Conservation (phyloP, 2,797 vertebrate genomes). For the Tragelaphus eurycerus region DNA sequence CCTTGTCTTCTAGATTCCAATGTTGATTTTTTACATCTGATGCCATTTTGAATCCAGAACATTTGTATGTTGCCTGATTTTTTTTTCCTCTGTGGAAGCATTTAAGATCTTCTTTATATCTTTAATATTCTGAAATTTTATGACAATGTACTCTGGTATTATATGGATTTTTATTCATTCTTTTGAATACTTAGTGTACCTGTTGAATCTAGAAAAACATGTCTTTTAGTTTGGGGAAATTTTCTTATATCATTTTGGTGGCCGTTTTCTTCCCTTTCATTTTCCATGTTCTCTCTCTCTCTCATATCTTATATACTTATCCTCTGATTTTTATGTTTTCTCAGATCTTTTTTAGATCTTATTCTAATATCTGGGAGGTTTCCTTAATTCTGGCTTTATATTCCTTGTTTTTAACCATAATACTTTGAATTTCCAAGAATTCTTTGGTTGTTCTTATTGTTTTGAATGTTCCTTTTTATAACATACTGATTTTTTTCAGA, state of each 20-base stretch:
- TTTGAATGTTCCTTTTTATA: not conserved
- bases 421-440: not conserved
- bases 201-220: not conserved
- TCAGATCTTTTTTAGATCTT: not conserved
- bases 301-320: not conserved
- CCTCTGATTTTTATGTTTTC: slow-evolving; percentile 10
- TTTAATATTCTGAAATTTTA: slow-evolving; percentile 13
- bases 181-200: not conserved
- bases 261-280: not conserved
- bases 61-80: not conserved
- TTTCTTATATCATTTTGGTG: not conserved
- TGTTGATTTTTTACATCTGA: not conserved
- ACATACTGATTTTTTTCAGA: not conserved
- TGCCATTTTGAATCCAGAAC: not conserved
- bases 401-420: not conserved
- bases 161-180: not conserved
- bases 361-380: not conserved
- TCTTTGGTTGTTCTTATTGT: not conserved
- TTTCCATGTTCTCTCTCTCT: not conserved
- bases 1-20: not conserved
- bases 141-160: not conserved
- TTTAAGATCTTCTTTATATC: not conserved
- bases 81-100: not conserved
- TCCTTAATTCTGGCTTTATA: not conserved
- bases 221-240: not conserved